phyloP scores from a whole-genome alignment of 2,888 invertebrate species.

The Ferrisia virgata region DNA sequence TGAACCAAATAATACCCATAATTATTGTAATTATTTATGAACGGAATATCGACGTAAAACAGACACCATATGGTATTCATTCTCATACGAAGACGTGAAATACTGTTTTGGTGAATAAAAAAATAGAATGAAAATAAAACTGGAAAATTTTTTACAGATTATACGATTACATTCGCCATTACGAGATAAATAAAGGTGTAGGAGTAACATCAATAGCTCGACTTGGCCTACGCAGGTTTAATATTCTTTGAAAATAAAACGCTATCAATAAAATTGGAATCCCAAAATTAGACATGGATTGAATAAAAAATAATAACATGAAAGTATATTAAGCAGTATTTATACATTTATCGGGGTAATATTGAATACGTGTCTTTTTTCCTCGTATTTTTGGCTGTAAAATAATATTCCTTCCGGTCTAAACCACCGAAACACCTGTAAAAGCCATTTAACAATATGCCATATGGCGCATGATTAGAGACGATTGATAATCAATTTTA shows the following conservation, averaged over 20 bases:
- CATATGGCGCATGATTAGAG: background rate
- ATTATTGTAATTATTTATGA: background rate
- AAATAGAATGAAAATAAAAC: background rate
- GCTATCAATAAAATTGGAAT: no score
- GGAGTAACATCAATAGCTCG: no score
- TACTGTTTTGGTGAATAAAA: background rate
- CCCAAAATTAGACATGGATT: no score
- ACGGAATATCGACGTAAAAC: background rate
- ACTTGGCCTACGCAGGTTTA: no score
- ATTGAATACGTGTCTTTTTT: no score
- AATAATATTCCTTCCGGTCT: background rate
- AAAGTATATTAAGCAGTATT: no score
- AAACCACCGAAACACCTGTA: background rate
- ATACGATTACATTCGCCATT: no score
- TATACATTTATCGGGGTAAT: no score
- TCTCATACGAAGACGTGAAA: background rate
- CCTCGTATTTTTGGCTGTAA: background rate
- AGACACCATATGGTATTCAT: background rate
- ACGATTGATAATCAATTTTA: background rate
- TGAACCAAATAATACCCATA: background rate
- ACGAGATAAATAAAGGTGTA: no score
- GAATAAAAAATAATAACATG: no score
- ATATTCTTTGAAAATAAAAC: no score
- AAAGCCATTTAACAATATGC: background rate
- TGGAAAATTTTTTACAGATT: background rate